Conservation (phyloP, 2,888 invertebrate species). For the Lottia scabra region DNA sequence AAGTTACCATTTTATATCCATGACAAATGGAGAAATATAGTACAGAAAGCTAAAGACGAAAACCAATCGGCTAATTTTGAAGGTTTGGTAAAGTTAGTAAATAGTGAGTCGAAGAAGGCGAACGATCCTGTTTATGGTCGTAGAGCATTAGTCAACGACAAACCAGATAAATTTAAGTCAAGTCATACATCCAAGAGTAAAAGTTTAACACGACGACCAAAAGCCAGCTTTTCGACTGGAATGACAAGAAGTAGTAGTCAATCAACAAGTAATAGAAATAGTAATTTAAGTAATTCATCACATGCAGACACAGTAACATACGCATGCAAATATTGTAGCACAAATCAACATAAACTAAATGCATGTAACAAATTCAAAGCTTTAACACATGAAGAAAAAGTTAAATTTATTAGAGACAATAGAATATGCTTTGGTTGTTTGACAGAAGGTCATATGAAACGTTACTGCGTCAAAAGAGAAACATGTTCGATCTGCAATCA, state of each 20-base stretch:
- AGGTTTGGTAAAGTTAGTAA: background rate
- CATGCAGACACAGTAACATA: background rate
- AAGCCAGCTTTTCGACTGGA: too few relatives aligned
- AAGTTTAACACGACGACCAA: too few relatives aligned
- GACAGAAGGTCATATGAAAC: background rate
- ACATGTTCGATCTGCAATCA: background rate
- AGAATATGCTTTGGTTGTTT: background rate
- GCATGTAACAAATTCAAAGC: background rate
- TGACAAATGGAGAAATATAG: conserved; percentile 24
- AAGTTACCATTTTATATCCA: conserved; percentile 30
- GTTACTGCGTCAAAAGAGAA: background rate
- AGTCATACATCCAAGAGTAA: background rate
- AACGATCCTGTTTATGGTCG: background rate
- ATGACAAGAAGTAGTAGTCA: too few relatives aligned
- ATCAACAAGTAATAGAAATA: too few relatives aligned
- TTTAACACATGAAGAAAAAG: background rate
- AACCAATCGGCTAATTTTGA: conserved; percentile 12
- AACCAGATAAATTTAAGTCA: too few relatives aligned
- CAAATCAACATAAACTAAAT: background rate
- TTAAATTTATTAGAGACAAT: background rate
- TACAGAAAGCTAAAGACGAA: conserved; percentile 11
- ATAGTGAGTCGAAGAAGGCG: background rate
- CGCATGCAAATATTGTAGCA: background rate
- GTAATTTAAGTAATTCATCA: background rate
- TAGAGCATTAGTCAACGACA: background rate